Conservation (phyloP, 2,113 vertebrate species). For the Climacteris rufus region DNA sequence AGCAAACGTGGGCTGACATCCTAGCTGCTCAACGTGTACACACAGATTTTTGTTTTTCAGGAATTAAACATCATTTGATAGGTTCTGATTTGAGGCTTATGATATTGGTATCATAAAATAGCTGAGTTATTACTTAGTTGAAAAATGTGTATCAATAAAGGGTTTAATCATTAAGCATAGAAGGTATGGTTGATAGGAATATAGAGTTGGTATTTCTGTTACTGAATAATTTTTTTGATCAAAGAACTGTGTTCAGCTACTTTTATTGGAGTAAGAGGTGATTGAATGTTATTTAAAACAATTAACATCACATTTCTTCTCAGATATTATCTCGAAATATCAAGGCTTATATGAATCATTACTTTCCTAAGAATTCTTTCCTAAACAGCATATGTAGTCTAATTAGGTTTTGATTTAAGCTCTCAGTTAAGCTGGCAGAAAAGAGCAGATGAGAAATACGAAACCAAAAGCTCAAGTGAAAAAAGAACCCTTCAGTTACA, state of each 20-base stretch:
- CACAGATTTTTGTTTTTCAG: not conserved
- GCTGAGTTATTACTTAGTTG: not conserved
- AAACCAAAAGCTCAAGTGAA: slow-evolving; percentile 30
- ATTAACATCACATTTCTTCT: slow-evolving; percentile 17
- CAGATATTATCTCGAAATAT: slow-evolving; percentile 23
- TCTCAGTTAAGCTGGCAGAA: slow-evolving; percentile 14
- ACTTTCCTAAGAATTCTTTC: slow-evolving; percentile 23
- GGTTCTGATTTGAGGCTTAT: not conserved
- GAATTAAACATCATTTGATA: not conserved
- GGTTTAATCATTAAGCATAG: not conserved
- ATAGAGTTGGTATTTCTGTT: not conserved
- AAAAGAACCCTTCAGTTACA: slow-evolving; percentile 26
- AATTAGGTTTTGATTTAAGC: slow-evolving; percentile 51
- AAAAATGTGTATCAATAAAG: not conserved
- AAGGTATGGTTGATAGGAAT: not conserved
- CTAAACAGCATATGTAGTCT: slow-evolving; percentile 50
- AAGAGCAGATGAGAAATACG: slow-evolving; percentile 24
- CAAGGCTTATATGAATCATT: slow-evolving; percentile 35
- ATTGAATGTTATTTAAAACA: slow-evolving; percentile 20
- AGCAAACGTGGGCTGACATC: not conserved
- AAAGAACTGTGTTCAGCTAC: not conserved
- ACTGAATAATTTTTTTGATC: not conserved
- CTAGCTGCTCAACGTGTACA: not conserved
- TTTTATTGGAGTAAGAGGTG: slow-evolving; percentile 7
- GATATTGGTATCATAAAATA: not conserved